A percentile compares a stretch with the other conserved stretches of the same genome.
Evolutionary conservation across 2,888 invertebrate genomes (phyloP).

Genomic region (Xanthorhoe designata): DNA sequence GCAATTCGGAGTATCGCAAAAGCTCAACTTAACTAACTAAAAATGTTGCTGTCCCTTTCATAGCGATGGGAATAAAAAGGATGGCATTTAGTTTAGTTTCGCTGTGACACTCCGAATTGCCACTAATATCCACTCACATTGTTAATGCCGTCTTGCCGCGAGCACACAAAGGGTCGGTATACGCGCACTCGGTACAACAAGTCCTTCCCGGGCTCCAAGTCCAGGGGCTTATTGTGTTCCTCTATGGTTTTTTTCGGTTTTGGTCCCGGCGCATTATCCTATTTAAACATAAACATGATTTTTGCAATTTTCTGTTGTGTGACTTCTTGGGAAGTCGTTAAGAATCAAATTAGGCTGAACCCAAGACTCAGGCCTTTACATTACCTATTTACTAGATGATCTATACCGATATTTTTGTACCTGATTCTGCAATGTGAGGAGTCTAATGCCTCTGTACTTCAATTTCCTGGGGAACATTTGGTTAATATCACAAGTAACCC

Average conservation of each 20-base stretch:
- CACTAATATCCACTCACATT: no score
- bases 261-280: constrained; percentile 47
- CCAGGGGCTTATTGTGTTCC: constrained; percentile 26
- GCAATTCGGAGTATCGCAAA: no score
- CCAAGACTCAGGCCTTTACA: no score
- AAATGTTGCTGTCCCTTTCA: no score
- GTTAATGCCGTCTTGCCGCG: constrained; percentile 13
- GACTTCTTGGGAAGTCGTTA: no score
- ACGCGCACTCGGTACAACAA: constrained; percentile 64
- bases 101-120: no score
- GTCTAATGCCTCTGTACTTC: constrained; percentile 66
- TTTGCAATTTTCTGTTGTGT: constrained; percentile 1
- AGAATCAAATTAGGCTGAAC: no score
- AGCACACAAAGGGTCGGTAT: constrained; percentile 64
- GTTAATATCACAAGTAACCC: constrained; percentile 50
- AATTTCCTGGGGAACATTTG: constrained; percentile 57
- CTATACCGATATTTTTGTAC: no score
- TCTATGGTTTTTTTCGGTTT: constrained; percentile 1
- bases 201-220: constrained; percentile 69
- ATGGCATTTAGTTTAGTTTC: no score
- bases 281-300: constrained; percentile 29
- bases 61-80: no score
- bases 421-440: constrained; percentile 47
- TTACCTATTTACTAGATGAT: no score
- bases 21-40: no score